Evolutionary conservation across 2,888 invertebrate species (phyloP).

Genomic region (Tolmerus cingulatus): DNA sequence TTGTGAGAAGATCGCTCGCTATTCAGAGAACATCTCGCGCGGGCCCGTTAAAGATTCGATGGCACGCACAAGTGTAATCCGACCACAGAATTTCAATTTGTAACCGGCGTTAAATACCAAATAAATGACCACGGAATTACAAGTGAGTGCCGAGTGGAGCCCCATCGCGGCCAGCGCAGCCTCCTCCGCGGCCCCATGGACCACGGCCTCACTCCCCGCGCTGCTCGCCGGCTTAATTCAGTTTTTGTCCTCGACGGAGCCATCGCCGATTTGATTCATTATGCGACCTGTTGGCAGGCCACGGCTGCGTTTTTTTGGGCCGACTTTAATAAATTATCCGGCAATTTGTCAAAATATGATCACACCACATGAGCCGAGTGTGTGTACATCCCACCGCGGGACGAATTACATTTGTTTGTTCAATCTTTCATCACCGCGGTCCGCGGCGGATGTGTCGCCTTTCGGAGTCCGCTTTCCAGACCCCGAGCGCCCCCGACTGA

Average conservation of each 20-base stretch:
- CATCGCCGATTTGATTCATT: conserved; percentile 42
- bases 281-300: conserved; percentile 33
- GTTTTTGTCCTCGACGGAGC: conserved; percentile 36
- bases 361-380: conserved; percentile 15
- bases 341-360: conserved; percentile 44
- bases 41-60: conserved; percentile 14
- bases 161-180: neutral
- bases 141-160: conserved; percentile 4
- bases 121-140: conserved; percentile 40
- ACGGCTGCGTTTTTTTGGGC: conserved; percentile 13
- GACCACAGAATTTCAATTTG: conserved; percentile 45
- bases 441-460: conserved; percentile 32
- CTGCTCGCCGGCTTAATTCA: neutral
- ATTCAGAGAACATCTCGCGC: neutral
- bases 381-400: neutral
- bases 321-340: conserved; percentile 43
- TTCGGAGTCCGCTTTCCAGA: neutral
- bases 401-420: conserved; percentile 28
- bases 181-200: neutral
- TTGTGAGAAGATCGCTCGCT: conserved; percentile 34
- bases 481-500: neutral
- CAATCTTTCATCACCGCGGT: conserved; percentile 19
- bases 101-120: conserved; percentile 41
- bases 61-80: conserved; percentile 43
- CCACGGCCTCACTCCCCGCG: neutral